A percentile compares a stretch with the other conserved stretches of the same genome.
Conservation (phyloP, 2,797 vertebrate species). For the Sebastes baramenuke region DNA sequence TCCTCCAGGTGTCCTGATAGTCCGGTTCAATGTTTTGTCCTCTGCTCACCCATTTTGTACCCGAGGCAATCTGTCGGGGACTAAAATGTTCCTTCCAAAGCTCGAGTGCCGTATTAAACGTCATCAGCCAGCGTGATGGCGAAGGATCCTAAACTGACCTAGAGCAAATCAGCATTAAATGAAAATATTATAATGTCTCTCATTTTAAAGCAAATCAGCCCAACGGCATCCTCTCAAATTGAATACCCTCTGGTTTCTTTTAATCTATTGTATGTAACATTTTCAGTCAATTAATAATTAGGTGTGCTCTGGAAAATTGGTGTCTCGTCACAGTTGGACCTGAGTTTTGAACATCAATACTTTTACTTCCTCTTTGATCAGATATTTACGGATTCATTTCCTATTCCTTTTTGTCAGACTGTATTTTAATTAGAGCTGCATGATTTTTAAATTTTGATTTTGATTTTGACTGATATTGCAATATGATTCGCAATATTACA, state of each 20-base stretch:
- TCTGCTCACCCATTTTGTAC: conserved; percentile 27
- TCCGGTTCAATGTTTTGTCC: conserved; percentile 38
- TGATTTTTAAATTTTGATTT: too few relatives aligned
- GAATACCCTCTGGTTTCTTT: not conserved
- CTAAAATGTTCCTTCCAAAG: not conserved
- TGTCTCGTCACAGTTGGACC: not conserved
- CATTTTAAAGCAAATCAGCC: not conserved
- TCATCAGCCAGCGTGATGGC: not conserved
- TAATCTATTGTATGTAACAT: not conserved
- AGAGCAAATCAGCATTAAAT: not conserved
- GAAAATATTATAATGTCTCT: conserved; percentile 1
- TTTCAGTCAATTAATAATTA: conserved; percentile 2
- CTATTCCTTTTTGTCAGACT: not conserved
- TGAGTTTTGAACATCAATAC: not conserved
- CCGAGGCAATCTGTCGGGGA: conserved; percentile 14
- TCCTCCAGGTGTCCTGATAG: conserved; percentile 45
- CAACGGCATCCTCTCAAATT: not conserved
- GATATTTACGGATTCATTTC: not conserved
- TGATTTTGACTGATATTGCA: too few relatives aligned
- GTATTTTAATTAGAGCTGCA: too few relatives aligned
- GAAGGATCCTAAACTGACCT: conserved; percentile 1
- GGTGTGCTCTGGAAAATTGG: not conserved
- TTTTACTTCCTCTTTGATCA: not conserved
- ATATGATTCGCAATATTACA: too few relatives aligned
- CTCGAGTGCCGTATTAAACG: not conserved